phyloP scores from a whole-genome alignment of 2,113 vertebrate genomes.

The Girardinichthys multiradiatus region DNA sequence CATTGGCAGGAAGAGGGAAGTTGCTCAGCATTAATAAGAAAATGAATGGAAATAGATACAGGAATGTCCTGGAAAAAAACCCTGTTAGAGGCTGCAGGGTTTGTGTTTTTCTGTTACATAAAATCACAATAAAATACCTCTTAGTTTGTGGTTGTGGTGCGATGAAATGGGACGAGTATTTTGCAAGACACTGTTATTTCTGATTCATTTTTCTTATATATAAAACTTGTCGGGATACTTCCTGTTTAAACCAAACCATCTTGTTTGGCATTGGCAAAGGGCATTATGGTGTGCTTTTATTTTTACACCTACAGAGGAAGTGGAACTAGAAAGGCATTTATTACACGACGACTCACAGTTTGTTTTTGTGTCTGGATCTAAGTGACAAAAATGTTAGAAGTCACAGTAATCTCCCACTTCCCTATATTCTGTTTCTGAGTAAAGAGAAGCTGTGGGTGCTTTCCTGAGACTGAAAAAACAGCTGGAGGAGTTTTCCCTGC shows the following conservation, averaged over 20 bases:
- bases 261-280: conserved; percentile 9
- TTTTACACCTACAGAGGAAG: conserved; percentile 23
- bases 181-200: too few relatives aligned
- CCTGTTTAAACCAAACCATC: background rate
- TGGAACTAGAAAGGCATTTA: conserved; percentile 34
- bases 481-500: conserved; percentile 16
- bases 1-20: too few relatives aligned
- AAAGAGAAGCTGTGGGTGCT: conserved; percentile 10
- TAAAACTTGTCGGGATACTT: too few relatives aligned
- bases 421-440: conserved; percentile 24
- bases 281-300: background rate
- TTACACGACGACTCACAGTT: conserved; percentile 35
- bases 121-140: too few relatives aligned
- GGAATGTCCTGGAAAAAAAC: too few relatives aligned
- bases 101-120: too few relatives aligned
- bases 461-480: conserved; percentile 14
- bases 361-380: conserved; percentile 32
- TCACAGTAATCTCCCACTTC: conserved; percentile 34
- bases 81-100: too few relatives aligned
- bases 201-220: too few relatives aligned
- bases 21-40: too few relatives aligned
- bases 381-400: conserved; percentile 17
- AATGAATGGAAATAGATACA: too few relatives aligned
- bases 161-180: too few relatives aligned
- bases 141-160: too few relatives aligned